Conservation (phyloP, 2,888 invertebrate species). For the Callyntrura guangdongensis region DNA sequence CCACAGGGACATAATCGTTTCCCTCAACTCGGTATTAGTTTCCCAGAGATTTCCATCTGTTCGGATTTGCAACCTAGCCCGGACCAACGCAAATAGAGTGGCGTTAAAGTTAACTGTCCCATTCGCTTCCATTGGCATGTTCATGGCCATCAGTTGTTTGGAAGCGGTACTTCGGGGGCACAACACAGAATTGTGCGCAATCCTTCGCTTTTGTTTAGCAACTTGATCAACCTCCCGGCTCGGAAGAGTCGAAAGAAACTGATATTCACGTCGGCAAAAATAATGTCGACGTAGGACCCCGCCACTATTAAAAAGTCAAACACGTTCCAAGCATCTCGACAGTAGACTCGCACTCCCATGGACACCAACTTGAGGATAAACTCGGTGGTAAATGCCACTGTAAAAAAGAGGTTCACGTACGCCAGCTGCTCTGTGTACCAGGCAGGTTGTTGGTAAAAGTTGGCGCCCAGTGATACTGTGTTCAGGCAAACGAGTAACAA, state of each 20-base stretch:
- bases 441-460: constrained; percentile 86
- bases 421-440: constrained; percentile 87
- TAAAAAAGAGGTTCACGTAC: constrained; percentile 89
- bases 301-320: constrained; percentile 88
- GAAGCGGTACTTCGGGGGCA: constrained; percentile 99
- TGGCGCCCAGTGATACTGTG: no score
- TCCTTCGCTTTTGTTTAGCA: no score
- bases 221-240: no score
- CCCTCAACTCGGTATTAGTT: constrained; percentile 98
- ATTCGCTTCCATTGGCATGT: constrained; percentile 99
- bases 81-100: constrained; percentile 98
- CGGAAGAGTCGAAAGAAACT: no score
- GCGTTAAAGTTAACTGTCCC: constrained; percentile 99
- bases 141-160: constrained; percentile 99
- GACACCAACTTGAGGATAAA: constrained; percentile 88
- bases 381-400: constrained; percentile 88
- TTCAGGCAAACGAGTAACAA: no score
- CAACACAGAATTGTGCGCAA: no score
- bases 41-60: constrained; percentile 99
- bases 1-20: constrained; percentile 98
- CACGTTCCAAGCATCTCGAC: constrained; percentile 87
- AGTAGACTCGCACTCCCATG: constrained; percentile 88
- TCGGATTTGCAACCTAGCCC: constrained; percentile 99
- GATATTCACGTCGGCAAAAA: constrained; percentile 88
- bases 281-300: constrained; percentile 87